Percentiles rank a stretch among this genome's conserved stretches.
Evolutionary conservation across 2,113 vertebrate genomes (phyloP).

Genomic region (Xerus inauris): DNA sequence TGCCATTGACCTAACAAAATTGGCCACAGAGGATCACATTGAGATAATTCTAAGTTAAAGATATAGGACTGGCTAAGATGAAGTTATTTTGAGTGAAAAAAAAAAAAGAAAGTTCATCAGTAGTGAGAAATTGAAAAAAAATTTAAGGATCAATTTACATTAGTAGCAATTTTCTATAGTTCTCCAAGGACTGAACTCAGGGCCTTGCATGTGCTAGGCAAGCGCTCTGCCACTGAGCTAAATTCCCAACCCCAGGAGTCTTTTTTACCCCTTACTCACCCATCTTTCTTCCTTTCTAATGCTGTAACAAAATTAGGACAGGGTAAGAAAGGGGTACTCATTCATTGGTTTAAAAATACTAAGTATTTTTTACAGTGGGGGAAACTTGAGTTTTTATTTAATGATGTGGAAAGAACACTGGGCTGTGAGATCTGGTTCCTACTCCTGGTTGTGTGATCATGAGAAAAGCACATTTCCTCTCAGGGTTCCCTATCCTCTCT

Average conservation of each 20-base stretch:
- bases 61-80: neutral
- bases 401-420: neutral
- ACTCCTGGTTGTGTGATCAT: neutral
- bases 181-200: neutral
- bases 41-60: constrained; percentile 56
- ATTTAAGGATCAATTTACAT: constrained; percentile 53
- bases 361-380: neutral
- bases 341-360: constrained; percentile 21
- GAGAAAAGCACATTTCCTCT: neutral
- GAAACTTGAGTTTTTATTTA: constrained; percentile 32
- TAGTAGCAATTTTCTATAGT: constrained; percentile 51
- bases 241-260: neutral
- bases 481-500: neutral
- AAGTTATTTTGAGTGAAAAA: constrained; percentile 55
- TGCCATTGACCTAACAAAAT: neutral
- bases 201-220: too few relatives aligned
- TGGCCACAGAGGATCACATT: neutral
- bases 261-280: neutral
- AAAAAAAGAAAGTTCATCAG: constrained; percentile 44
- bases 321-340: neutral
- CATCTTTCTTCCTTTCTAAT: constrained; percentile 9
- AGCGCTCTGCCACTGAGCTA: too few relatives aligned
- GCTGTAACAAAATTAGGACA: neutral
- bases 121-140: constrained; percentile 29
- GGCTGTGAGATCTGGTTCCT: neutral